Base-by-base conservation (phyloP, 2,888 invertebrate genomes). In the Gortyna flavago region DNA sequence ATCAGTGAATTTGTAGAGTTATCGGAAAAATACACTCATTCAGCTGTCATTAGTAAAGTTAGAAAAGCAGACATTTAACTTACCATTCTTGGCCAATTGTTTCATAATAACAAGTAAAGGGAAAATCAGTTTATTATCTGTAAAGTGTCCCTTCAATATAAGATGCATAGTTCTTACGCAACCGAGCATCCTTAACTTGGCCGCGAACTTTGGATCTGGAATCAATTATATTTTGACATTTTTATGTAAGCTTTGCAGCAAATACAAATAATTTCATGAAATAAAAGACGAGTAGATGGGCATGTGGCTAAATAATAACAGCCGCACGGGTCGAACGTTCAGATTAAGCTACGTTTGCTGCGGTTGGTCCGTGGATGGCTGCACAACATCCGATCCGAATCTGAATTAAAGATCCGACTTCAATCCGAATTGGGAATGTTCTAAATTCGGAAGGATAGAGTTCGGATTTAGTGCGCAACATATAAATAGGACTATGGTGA, bases 151-250 rank as follows among this genome's bases (percentile, higher is more conserved):
- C 89, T 97, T 97, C 64, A 97, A 90, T 83, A 97, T 95, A n/a
- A 96, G 93, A 90, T 97, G 97, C 93, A 97, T 97, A 86, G 97
- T 96, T 91, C 97, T 97, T 2, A 97, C 96, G 84, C 97, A 97
- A 65, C 97, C 97, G 61, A 97, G 93, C 91, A 97, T 95, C 89
- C 97, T 97, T 35, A 97, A 97, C 95, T 98, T 98, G 80, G 97
- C 93, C 32, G 97, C 97, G 92, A 98, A 98, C 93, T 97, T 98
- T 74, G 96, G 93, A 95, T 97, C 97, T 95, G 95, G 83, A 95
- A 96, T 72, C 44, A 87, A 74, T 48, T 32, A 25, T 72, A 29
- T 35, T 54, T 59, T 13, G 7, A 13, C 9, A 54, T 65, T 48
- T 62, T 57, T 84, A 72, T 44, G 51, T 32, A 67, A 51, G 21